A percentile compares a stretch with the other conserved stretches of the same genome.
These are phyloP conservation scores for Palythoa caribaeorum DNA, from an alignment of 92 coral and sea anemone genomes.

Conservation along the genomic window DNA sequence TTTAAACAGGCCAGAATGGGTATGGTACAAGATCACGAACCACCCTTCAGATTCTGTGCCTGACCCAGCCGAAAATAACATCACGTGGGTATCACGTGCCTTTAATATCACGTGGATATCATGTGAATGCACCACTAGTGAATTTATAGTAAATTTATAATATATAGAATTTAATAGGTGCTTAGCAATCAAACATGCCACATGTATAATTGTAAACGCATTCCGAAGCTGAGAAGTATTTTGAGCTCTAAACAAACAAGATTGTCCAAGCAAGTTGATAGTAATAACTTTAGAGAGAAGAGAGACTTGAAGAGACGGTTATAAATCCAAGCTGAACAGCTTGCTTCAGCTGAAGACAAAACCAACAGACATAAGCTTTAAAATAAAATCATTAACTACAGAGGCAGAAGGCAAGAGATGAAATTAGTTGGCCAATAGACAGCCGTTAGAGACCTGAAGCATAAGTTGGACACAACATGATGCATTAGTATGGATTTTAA, in stretches of 20 bases:
- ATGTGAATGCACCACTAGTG: neutral
- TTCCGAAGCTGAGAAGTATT: neutral
- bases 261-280: no score
- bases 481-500: neutral
- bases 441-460: neutral
- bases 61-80: slow-evolving; percentile 95
- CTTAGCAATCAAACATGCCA: neutral
- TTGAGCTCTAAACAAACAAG: no score
- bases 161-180: no score
- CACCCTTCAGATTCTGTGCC: slow-evolving; percentile 84
- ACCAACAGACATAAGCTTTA: no score
- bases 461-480: neutral
- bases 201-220: neutral
- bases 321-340: no score
- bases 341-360: no score
- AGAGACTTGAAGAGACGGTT: no score
- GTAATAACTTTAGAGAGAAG: no score
- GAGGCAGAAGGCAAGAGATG: neutral
- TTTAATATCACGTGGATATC: neutral
- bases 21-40: slow-evolving; percentile 67
- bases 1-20: slow-evolving; percentile 96
- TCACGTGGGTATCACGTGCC: slow-evolving; percentile 12
- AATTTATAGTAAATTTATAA: no score
- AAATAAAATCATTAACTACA: no score
- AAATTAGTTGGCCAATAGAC: neutral